These are phyloP conservation scores for Clarias macrocephalus DNA, from an alignment of 2,113 vertebrate species.

Conservation along the genomic window DNA sequence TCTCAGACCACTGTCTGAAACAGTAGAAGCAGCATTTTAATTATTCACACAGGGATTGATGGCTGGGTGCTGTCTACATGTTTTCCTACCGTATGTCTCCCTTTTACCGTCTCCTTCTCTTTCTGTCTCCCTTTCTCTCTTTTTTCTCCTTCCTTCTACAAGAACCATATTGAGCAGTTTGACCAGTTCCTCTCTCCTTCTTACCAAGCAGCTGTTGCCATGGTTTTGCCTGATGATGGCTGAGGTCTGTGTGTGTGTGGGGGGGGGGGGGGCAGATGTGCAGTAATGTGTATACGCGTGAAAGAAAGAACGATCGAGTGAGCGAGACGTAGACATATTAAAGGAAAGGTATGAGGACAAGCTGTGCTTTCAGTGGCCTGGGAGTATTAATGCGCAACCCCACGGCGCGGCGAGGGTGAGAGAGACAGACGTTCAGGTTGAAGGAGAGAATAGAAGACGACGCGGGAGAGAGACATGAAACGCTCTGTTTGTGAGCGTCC, in stretches of 20 bases:
- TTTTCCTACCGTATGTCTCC: background rate
- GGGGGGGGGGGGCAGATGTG: slow-evolving; percentile 38
- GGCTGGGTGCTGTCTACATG: slow-evolving; percentile 7
- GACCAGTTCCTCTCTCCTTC: slow-evolving; percentile 25
- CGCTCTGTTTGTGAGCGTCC: background rate
- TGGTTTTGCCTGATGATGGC: slow-evolving; percentile 48
- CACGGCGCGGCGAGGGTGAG: background rate
- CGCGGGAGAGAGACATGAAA: background rate
- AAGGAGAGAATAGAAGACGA: background rate
- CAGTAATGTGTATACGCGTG: slow-evolving; percentile 4
- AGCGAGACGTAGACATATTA: background rate
- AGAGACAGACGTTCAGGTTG: background rate
- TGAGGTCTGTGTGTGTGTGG: slow-evolving; percentile 16
- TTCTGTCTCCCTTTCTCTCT: background rate
- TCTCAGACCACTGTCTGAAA: slow-evolving; percentile 18
- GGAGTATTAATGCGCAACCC: slow-evolving; percentile 5
- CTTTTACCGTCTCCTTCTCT: background rate
- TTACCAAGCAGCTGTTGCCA: slow-evolving; percentile 50
- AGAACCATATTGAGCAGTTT: slow-evolving; percentile 34
- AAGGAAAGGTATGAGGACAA: background rate
- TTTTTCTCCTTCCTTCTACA: slow-evolving; percentile 7
- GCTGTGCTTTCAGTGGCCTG: background rate
- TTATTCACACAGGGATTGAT: slow-evolving; percentile 35
- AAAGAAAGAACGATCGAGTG: background rate
- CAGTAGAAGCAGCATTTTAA: slow-evolving; percentile 27